These are phyloP conservation scores for Progne subis DNA, from an alignment of 2,113 vertebrate species.

Conservation along the genomic window DNA sequence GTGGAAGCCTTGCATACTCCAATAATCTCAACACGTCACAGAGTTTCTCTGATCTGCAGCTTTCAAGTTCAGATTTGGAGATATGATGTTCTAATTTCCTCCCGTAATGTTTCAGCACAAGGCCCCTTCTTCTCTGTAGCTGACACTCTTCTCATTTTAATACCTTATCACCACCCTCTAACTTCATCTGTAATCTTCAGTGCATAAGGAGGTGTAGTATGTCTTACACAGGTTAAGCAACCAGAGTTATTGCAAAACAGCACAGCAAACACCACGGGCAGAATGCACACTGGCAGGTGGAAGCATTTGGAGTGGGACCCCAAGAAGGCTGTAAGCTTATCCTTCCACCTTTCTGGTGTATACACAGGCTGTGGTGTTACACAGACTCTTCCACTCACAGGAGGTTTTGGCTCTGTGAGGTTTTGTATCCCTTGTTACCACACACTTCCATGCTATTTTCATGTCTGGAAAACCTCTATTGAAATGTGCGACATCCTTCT, in stretches of 20 bases:
- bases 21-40: not conserved
- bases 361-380: not conserved
- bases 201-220: not conserved
- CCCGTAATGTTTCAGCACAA: not conserved
- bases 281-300: not conserved
- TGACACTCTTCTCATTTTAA: not conserved
- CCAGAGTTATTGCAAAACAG: slow-evolving; percentile 6
- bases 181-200: not conserved
- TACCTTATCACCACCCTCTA: not conserved
- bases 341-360: not conserved
- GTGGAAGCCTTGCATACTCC: not conserved
- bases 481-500: not conserved
- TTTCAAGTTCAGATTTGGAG: not conserved
- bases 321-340: not conserved
- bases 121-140: not conserved
- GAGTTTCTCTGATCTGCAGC: not conserved
- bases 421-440: not conserved
- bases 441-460: not conserved
- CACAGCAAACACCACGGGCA: not conserved
- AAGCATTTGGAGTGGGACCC: not conserved
- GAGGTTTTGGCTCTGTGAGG: not conserved
- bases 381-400: not conserved
- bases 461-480: not conserved
- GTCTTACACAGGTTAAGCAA: slow-evolving; percentile 33
- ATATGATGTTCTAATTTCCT: not conserved